Evolutionary conservation across 2,113 vertebrate species (phyloP), one percentile per base, ranked within the genome.

Genomic region (Rhegmatorhina hoffmannsi): DNA sequence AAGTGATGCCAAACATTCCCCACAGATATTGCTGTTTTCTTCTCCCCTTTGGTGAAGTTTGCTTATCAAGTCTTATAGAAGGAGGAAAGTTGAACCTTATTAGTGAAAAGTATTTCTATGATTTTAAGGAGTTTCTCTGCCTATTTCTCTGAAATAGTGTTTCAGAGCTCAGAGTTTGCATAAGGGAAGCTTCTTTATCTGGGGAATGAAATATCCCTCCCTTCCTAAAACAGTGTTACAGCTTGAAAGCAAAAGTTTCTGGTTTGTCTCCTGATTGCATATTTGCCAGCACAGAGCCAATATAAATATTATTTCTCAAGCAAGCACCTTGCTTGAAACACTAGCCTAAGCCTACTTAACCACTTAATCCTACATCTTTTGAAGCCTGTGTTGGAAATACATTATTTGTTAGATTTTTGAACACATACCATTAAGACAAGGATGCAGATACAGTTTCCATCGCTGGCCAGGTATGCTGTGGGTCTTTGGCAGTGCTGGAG

Each of bases 231-330:
- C 38, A 96, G 67, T 34, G 74, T 70, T 63, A 77, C 10, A 46
- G 75, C 79, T 76, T 91, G 47, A 90, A 95, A 93, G 46, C 40
- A 66, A 38, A 59, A 62, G 81, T 96, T 94, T 84, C 95, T 96
- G 89, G 43, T 94, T 96, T 96, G 82, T 92, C 75, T 96, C 84
- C 95, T 82, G 6, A 93, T 97, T 97, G 94, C 90, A 73, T 95
- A 95, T 95, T 96, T 96, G 89, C 94, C 79, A 96, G 75, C 56
- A 53, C 64, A 82, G 94, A 90, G 94, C 95, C 94, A 97, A 96
- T 44, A 95, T 90, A 98, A 97, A 98, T 75, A 97, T 90, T 95
- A 94, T 96, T 85, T 92, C 92, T 97, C 90, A 96, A 95, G 83
- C 84, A 86, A 53, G 44, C 66, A 79, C 95, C 93, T 90, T 88